Evolutionary conservation across 2,113 vertebrate genomes (phyloP).

Genomic region (Pelecanus crispus): DNA sequence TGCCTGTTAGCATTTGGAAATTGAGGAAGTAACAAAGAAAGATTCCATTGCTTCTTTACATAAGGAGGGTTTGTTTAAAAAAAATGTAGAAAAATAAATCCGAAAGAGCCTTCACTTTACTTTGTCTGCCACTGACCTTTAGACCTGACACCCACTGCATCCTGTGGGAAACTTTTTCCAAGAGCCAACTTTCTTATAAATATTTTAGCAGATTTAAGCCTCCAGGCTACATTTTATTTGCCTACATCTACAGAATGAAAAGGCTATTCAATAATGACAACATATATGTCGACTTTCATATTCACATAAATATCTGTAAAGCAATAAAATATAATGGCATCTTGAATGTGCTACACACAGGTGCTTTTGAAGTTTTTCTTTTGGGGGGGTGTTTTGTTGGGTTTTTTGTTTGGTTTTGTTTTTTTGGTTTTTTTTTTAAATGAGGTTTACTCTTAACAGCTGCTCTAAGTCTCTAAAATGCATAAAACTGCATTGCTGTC

Average conservation of each 20-base stretch:
- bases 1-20: neutral
- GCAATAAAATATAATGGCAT: neutral
- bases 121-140: slow-evolving; percentile 34
- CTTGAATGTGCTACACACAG: neutral
- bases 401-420: too few relatives aligned
- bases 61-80: neutral
- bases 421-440: neutral
- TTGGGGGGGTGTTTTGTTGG: too few relatives aligned
- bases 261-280: neutral
- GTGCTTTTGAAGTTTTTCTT: neutral
- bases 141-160: slow-evolving; percentile 46
- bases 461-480: neutral
- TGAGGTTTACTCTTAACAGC: neutral
- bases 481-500: neutral
- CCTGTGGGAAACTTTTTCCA: slow-evolving; percentile 40
- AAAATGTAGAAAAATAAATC: neutral
- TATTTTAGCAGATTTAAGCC: slow-evolving; percentile 28
- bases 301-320: neutral
- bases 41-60: neutral
- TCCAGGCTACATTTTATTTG: neutral
- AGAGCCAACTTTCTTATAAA: neutral
- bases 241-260: neutral
- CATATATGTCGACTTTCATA: neutral
- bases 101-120: neutral
- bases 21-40: neutral